A percentile compares a stretch with the other conserved stretches of the same genome.
These are phyloP conservation scores for Zophobas morio DNA, from an alignment of 1,140 invertebrate species.

Conservation along the genomic window DNA sequence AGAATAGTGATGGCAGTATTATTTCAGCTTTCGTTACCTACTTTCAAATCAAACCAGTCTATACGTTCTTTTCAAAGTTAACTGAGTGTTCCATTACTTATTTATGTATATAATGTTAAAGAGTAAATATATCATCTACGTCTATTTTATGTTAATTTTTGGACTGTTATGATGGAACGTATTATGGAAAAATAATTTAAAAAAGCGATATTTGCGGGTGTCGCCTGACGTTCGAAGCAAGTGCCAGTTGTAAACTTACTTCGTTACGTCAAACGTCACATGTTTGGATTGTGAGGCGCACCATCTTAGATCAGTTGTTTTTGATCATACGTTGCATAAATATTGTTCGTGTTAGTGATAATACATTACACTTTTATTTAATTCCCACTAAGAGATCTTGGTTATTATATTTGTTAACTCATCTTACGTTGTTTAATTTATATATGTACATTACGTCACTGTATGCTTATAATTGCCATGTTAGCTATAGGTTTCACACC, in stretches of 20 bases:
- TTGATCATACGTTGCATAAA: background rate
- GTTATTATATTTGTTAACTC: background rate
- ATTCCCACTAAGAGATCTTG: slow-evolving; percentile 17
- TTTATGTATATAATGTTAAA: slow-evolving; percentile 26
- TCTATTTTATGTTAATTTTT: slow-evolving; percentile 44
- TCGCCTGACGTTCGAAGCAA: too few relatives aligned
- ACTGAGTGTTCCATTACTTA: slow-evolving; percentile 34
- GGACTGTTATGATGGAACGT: slow-evolving; percentile 10
- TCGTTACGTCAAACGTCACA: too few relatives aligned
- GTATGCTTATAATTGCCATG: slow-evolving; percentile 35
- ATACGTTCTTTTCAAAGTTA: background rate
- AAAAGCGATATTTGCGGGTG: too few relatives aligned
- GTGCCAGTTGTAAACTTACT: too few relatives aligned
- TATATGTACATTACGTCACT: background rate
- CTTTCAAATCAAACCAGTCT: background rate
- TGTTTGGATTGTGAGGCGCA: too few relatives aligned
- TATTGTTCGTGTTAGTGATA: background rate
- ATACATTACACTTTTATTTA: background rate
- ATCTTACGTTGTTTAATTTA: slow-evolving; percentile 14
- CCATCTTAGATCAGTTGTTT: too few relatives aligned
- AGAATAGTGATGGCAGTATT: slow-evolving; percentile 45
- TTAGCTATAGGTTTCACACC: slow-evolving; percentile 24
- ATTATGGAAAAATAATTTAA: too few relatives aligned
- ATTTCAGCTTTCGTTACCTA: slow-evolving; percentile 4
- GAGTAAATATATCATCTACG: slow-evolving; percentile 38